phyloP scores from a whole-genome alignment of 1,140 invertebrate species.

The Zophobas morio region DNA sequence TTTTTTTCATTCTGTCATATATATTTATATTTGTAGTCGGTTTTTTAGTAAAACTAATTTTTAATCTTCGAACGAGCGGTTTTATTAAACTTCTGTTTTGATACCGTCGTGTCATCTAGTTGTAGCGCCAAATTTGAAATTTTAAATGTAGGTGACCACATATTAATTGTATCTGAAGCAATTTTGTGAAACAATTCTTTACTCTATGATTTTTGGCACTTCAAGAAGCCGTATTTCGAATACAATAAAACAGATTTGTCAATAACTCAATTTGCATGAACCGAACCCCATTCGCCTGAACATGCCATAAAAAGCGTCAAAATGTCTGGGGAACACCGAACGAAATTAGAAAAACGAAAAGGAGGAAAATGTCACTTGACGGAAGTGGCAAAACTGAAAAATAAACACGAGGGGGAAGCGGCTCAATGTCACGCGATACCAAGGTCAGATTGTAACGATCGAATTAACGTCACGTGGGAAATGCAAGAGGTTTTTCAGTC shows the following conservation, averaged over 20 bases:
- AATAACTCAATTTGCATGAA: constrained; percentile 18
- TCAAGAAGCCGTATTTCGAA: background rate
- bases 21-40: no score
- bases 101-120: no score
- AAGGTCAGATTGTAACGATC: constrained; percentile 29
- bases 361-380: constrained; percentile 40
- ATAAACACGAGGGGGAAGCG: constrained; percentile 28
- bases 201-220: background rate
- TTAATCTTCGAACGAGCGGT: no score
- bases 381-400: constrained; percentile 45
- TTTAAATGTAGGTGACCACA: no score
- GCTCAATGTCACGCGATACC: constrained; percentile 41
- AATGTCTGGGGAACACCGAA: constrained; percentile 32
- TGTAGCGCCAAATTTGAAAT: no score
- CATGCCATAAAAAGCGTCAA: constrained; percentile 23
- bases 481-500: constrained; percentile 3
- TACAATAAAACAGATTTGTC: constrained; percentile 7
- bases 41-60: no score
- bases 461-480: constrained; percentile 30
- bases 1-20: no score
- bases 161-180: no score
- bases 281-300: constrained; percentile 1
- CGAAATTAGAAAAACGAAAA: constrained; percentile 43
- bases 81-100: no score
- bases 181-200: no score